phyloP scores from a whole-genome alignment of 1,140 invertebrate species.

The Tribolium madens region DNA sequence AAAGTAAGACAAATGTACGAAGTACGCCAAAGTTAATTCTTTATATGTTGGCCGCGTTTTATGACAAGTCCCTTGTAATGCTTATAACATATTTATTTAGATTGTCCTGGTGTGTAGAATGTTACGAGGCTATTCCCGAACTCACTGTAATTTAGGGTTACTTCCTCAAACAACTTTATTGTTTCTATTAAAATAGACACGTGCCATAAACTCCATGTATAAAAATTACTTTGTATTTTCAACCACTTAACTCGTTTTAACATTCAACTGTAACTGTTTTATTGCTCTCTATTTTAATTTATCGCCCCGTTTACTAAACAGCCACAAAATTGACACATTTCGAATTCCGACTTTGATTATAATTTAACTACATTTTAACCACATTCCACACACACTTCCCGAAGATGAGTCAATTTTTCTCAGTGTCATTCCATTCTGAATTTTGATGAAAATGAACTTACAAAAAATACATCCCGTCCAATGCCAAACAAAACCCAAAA shows the following conservation, averaged over 20 bases:
- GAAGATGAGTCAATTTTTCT: not conserved
- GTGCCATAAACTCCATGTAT: conserved; percentile 5
- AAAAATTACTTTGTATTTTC: conserved; percentile 28
- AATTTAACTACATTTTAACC: not conserved
- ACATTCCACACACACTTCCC: not conserved
- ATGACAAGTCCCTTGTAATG: conserved; percentile 46
- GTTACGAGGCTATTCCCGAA: conserved; percentile 44
- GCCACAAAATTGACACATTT: conserved; percentile 3
- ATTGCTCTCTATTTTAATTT: conserved; percentile 21
- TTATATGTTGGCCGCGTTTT: conserved; percentile 43
- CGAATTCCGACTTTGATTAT: not conserved
- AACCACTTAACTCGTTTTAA: conserved; percentile 2
- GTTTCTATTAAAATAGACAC: conserved; percentile 41
- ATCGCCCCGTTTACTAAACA: conserved; percentile 10
- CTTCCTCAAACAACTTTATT: conserved; percentile 37
- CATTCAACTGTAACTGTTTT: conserved; percentile 14
- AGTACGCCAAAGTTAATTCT: conserved; percentile 43
- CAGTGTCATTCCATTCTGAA: not conserved
- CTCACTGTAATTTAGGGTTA: conserved; percentile 39
- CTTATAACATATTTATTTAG: conserved; percentile 46
- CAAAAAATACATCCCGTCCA: not conserved
- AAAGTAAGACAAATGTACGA: conserved; percentile 45
- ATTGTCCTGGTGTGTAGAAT: conserved; percentile 45
- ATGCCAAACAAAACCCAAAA: conserved; percentile 8
- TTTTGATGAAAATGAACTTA: conserved; percentile 3